These are phyloP conservation scores for Ceratothoa steindachneri DNA, from an alignment of 2,888 invertebrate species.

Conservation along the genomic window DNA sequence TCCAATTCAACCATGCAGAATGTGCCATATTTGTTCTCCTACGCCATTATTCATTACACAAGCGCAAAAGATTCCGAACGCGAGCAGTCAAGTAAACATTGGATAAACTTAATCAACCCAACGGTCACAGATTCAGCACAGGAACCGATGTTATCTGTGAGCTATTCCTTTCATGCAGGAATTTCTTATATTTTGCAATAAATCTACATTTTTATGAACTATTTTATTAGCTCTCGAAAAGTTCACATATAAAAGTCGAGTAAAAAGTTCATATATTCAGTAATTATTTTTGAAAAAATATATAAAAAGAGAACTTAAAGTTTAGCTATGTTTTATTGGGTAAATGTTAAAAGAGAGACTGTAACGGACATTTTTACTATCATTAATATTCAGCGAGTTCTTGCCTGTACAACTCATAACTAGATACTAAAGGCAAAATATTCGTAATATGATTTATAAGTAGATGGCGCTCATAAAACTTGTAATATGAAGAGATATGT, in stretches of 20 bases:
- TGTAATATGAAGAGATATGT: too few species aligned
- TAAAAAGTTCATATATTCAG: not conserved
- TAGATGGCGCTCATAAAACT: too few species aligned
- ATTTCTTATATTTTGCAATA: not conserved
- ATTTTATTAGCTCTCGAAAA: not conserved
- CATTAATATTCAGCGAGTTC: not conserved
- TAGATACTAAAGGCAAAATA: too few species aligned
- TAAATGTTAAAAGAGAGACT: not conserved
- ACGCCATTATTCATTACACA: too few species aligned
- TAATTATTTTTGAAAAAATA: not conserved
- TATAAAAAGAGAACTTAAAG: not conserved
- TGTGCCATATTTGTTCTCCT: too few species aligned
- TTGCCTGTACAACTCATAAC: too few species aligned
- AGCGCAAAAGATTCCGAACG: too few species aligned
- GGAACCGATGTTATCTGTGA: not conserved
- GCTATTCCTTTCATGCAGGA: not conserved
- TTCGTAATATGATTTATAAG: too few species aligned
- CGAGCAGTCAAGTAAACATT: too few species aligned
- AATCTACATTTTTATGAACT: not conserved
- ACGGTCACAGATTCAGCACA: not conserved
- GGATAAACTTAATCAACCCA: too few species aligned
- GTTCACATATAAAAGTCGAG: not conserved
- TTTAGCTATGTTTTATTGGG: not conserved
- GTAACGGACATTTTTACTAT: not conserved
- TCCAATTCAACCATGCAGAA: too few species aligned